Evolutionary conservation across 2,888 invertebrate genomes (phyloP).

Genomic region (Rhimphoctona megacephalus): DNA sequence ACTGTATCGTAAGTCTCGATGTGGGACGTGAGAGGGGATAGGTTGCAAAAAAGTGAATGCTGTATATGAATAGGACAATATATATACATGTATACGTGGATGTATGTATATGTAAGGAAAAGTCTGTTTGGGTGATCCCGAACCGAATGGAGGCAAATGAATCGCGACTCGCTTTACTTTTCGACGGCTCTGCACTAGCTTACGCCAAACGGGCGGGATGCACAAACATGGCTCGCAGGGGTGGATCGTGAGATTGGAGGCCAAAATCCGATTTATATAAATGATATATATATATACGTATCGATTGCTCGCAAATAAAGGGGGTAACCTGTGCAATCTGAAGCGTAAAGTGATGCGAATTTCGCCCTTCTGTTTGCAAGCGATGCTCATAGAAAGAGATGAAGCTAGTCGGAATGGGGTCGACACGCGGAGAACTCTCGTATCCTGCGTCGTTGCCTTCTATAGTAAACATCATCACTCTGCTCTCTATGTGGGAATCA

Average conservation of each 20-base stretch:
- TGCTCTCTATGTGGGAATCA: conserved; percentile 17
- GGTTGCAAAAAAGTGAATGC: conserved; percentile 5
- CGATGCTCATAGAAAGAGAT: conserved; percentile 4
- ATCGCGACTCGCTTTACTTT: conserved; percentile 67
- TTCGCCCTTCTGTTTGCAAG: conserved; percentile 18
- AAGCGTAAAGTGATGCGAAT: not conserved
- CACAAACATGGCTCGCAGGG: conserved; percentile 60
- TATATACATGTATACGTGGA: not conserved
- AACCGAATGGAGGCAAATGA: conserved; percentile 55
- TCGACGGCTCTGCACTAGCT: conserved; percentile 62
- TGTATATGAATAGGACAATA: not conserved
- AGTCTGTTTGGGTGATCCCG: not conserved
- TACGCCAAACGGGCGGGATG: conserved; percentile 65
- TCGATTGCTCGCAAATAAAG: conserved; percentile 20
- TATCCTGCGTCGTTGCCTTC: conserved; percentile 19
- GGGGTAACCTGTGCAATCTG: conserved; percentile 9
- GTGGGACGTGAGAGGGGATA: not conserved
- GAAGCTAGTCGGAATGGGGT: conserved; percentile 10
- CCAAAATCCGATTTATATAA: conserved; percentile 50
- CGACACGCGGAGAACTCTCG: conserved; percentile 29
- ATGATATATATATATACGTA: conserved; percentile 2
- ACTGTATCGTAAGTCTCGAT: conserved; percentile 24
- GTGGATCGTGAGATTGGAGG: conserved; percentile 51
- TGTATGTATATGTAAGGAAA: not conserved
- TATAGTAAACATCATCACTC: conserved; percentile 22